Percentiles rank a stretch among this genome's conserved stretches.
These are phyloP conservation scores for Epicampocera succincta DNA, from an alignment of 2,888 invertebrate genomes.

Conservation along the genomic window DNA sequence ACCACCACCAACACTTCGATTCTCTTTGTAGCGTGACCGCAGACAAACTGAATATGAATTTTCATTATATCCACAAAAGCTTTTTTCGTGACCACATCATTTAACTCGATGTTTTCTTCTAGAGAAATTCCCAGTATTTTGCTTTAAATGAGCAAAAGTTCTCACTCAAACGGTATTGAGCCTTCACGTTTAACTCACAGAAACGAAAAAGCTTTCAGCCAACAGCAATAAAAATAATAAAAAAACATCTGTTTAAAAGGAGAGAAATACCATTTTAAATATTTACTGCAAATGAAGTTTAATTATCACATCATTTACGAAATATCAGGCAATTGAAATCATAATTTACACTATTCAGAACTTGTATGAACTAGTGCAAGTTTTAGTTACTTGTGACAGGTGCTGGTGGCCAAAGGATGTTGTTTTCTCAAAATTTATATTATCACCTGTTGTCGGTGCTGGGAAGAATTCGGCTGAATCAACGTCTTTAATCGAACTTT, in stretches of 20 bases:
- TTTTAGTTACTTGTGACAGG: too few relatives aligned
- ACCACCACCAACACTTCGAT: neutral
- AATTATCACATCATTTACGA: neutral
- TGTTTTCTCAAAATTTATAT: too few relatives aligned
- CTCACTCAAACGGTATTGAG: neutral
- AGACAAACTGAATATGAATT: conserved; percentile 52
- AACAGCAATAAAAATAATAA: neutral
- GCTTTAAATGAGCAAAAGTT: neutral
- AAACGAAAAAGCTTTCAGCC: neutral
- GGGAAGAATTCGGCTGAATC: too few relatives aligned
- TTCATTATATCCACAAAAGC: conserved; percentile 32
- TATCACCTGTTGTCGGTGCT: too few relatives aligned
- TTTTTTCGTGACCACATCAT: conserved; percentile 14
- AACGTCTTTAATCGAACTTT: too few relatives aligned
- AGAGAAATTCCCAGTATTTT: conserved; percentile 55
- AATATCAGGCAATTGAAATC: neutral
- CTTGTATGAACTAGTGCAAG: too few relatives aligned
- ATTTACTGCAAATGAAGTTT: neutral
- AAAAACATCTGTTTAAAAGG: neutral
- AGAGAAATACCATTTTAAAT: neutral
- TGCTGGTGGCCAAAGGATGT: too few relatives aligned
- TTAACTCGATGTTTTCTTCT: neutral
- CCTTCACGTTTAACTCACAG: neutral
- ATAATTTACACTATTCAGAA: neutral
- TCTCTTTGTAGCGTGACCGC: conserved; percentile 36